A percentile compares a stretch with the other conserved stretches of the same genome.
These are phyloP conservation scores for Callorhinus ursinus DNA, from an alignment of 2,113 vertebrate species.

Conservation along the genomic window DNA sequence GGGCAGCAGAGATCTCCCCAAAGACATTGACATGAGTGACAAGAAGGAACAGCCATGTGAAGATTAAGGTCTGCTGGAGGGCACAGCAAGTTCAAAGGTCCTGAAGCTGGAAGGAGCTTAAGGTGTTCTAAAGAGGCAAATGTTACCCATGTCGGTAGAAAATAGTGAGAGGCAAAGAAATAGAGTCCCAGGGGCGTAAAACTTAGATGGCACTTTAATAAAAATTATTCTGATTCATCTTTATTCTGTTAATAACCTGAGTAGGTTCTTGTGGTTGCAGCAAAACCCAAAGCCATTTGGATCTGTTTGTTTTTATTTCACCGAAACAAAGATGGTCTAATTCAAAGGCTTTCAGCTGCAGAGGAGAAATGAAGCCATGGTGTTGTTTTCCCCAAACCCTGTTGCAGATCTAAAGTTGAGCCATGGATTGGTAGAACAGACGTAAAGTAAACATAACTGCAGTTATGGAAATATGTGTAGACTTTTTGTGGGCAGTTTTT, in stretches of 20 bases:
- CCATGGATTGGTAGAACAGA: not conserved
- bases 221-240: not conserved
- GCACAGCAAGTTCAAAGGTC: not conserved
- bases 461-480: not conserved
- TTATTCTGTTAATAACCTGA: not conserved
- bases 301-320: not conserved
- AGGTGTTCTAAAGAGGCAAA: not conserved
- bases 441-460: not conserved
- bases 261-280: not conserved
- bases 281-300: not conserved
- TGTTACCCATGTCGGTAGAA: not conserved
- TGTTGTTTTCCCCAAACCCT: not conserved
- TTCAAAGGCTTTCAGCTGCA: not conserved
- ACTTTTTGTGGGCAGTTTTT: not conserved
- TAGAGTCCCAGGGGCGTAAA: not conserved
- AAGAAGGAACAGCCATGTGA: not conserved
- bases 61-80: not conserved
- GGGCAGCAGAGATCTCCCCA: not conserved
- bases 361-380: not conserved
- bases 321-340: constrained; percentile 16
- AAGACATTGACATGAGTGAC: not conserved
- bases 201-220: not conserved
- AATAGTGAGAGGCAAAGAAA: not conserved
- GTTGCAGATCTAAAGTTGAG: not conserved
- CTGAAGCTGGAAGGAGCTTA: not conserved